A percentile compares a stretch with the other conserved stretches of the same genome.
Evolutionary conservation across 2,888 invertebrate genomes (phyloP).

Genomic region (Crematogaster levior): DNA sequence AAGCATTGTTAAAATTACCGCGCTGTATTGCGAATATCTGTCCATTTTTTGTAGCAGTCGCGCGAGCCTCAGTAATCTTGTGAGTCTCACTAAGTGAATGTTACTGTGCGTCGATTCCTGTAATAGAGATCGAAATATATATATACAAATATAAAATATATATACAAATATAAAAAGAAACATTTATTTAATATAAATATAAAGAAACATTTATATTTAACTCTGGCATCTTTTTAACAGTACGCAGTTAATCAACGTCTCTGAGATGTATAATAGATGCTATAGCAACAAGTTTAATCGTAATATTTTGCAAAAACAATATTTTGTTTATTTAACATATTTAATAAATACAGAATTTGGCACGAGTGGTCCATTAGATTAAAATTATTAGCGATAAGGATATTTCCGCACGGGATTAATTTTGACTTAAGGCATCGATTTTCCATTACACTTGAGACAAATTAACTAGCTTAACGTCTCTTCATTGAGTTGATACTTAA

Average conservation of each 20-base stretch:
- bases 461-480: constrained; percentile 26
- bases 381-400: neutral
- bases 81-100: constrained; percentile 97
- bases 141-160: too few species aligned
- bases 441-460: constrained; percentile 24
- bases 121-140: constrained; percentile 16
- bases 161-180: too few species aligned
- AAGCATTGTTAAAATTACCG: constrained; percentile 96
- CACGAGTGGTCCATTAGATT: neutral
- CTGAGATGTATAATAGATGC: neutral
- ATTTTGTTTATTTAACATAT: constrained; percentile 20
- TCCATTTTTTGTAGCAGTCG: constrained; percentile 98
- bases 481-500: neutral
- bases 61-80: constrained; percentile 94
- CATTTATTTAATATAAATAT: too few species aligned
- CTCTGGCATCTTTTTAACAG: neutral
- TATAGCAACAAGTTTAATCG: neutral
- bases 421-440: constrained; percentile 32
- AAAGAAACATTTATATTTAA: neutral
- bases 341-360: neutral
- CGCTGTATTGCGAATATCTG: constrained; percentile 98
- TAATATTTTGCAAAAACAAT: neutral
- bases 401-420: neutral
- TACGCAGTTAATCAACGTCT: neutral
- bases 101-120: constrained; percentile 91